Base-by-base conservation (phyloP, 2,888 invertebrate species). In the Diachrysia chrysitis region DNA sequence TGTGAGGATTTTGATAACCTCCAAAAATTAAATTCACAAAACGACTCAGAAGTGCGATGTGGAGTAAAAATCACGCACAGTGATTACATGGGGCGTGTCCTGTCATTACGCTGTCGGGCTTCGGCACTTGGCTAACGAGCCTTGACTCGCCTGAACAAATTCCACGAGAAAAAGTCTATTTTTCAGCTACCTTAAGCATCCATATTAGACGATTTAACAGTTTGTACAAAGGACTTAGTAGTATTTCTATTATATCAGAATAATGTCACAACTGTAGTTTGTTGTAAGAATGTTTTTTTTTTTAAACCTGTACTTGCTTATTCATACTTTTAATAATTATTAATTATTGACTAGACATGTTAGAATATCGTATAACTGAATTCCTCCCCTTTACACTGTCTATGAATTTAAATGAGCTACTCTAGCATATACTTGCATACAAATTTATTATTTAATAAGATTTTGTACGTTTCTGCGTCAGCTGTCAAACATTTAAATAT, bases 21-120 rank as follows among this genome's bases (percentile, higher is more conserved):
- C 85, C 87, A 87, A 89, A 91, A 90, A 89, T 88, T 89, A 87
- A 91, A 90, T 88, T 90, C 81, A 79, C 78, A 90, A 92, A 93
- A 91, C 92, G 87, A 89, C 90, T 92, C 89, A 81, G 83, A 89
- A 88, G 92, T 92, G 92, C 90, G 89, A 93, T 92, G 90, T 91
- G 85, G 90, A 88, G 93, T 93, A 89, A 91, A 83, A 93, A 92
- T 93, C 91, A 88, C 87, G 86, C 84, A 84, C 81, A 78, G 81
- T 88, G 89, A 92, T 92, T 93, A 91, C 89, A 86, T 84, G 88
- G 87, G 93, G 93, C 92, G 93, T 86, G 85, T 77, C 81, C 89
- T 93, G 92, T 93, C 92, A 93, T 93, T 93, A 93, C 87, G 79
- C 86, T 86, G 91, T 91, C 92, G 85, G 84, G 60, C 67, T 62